Conservation (phyloP, 2,797 vertebrate species). For the Aplochiton taeniatus region DNA sequence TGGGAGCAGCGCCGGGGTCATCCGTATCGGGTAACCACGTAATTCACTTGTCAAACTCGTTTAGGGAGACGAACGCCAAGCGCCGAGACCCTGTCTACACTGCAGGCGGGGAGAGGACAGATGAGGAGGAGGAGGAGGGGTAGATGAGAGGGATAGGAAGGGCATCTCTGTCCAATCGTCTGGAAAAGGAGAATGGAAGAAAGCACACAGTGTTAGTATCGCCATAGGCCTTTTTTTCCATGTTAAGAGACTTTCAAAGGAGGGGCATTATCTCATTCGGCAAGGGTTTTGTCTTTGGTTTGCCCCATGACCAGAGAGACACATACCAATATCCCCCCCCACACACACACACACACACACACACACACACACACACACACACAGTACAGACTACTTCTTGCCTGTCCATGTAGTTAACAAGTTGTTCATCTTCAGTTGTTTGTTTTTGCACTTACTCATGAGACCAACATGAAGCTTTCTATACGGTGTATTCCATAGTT, state of each 20-base stretch:
- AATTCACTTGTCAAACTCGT: conserved; percentile 53
- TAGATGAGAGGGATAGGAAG: neutral
- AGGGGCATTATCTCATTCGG: too few species aligned
- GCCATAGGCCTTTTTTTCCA: too few species aligned
- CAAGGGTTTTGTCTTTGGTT: too few species aligned
- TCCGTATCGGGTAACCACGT: conserved; percentile 43
- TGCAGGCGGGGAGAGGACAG: conserved; percentile 18
- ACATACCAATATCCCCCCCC: too few species aligned
- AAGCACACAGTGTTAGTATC: neutral
- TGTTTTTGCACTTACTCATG: neutral
- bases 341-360: too few species aligned
- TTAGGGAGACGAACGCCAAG: conserved; percentile 26
- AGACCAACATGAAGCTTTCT: conserved; percentile 4
- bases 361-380: too few species aligned
- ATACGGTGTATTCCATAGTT: conserved; percentile 32
- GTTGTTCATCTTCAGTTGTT: neutral
- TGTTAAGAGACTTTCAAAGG: neutral
- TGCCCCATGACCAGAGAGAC: too few species aligned
- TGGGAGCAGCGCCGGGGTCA: conserved; percentile 26
- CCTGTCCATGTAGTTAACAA: neutral
- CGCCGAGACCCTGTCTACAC: conserved; percentile 25
- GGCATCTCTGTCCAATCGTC: conserved; percentile 7
- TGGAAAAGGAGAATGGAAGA: neutral
- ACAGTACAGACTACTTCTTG: too few species aligned
- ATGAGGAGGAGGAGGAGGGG: conserved; percentile 9